These are phyloP conservation scores for Aphelenchoides besseyi DNA, from an alignment of 1,140 invertebrate species.

Conservation along the genomic window DNA sequence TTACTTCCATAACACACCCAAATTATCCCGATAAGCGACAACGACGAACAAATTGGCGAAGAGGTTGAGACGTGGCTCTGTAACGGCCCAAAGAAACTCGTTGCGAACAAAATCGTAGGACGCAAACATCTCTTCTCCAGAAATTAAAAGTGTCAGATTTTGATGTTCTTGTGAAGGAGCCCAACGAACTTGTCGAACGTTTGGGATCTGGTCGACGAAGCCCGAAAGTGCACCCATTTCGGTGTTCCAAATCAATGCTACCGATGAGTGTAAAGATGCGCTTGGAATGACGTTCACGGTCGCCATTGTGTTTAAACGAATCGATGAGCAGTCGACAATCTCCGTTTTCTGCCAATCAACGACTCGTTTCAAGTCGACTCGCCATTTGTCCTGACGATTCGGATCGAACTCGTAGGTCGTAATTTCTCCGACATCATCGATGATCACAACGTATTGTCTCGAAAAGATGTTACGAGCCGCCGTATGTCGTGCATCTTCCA, in stretches of 20 bases:
- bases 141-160: slow-evolving; percentile 21
- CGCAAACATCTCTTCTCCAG: not conserved
- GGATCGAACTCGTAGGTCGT: slow-evolving; percentile 11
- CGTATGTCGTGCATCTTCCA: slow-evolving; percentile 21
- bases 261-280: not conserved
- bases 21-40: slow-evolving; percentile 19
- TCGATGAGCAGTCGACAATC: slow-evolving; percentile 4
- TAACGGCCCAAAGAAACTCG: slow-evolving; percentile 22
- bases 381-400: slow-evolving; percentile 1
- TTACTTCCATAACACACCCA: not conserved
- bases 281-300: slow-evolving; percentile 14
- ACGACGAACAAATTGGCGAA: slow-evolving; percentile 23
- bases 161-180: not conserved
- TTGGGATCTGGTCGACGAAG: slow-evolving; percentile 2
- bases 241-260: slow-evolving; percentile 20
- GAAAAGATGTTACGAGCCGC: not conserved
- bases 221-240: slow-evolving; percentile 13
- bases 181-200: slow-evolving; percentile 20
- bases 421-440: slow-evolving; percentile 18
- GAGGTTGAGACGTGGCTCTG: slow-evolving; percentile 20
- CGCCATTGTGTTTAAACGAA: slow-evolving; percentile 26
- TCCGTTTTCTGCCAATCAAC: slow-evolving; percentile 33
- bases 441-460: slow-evolving; percentile 25
- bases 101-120: slow-evolving; percentile 14
- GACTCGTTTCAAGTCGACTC: slow-evolving; percentile 13